phyloP scores from a whole-genome alignment of 2,113 vertebrate species.

The Cebus imitator region DNA sequence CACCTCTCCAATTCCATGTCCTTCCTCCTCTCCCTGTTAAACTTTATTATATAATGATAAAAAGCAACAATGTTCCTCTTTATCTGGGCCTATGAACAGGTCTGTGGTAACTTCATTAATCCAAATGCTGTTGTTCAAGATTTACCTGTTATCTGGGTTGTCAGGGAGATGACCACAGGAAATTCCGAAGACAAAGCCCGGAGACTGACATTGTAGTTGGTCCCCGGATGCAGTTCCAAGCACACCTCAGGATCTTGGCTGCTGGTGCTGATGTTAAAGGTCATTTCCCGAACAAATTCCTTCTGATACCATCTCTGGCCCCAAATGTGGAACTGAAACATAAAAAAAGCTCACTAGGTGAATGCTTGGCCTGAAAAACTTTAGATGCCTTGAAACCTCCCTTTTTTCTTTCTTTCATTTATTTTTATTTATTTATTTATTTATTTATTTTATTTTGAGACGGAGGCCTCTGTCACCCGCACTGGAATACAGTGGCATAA shows the following conservation, averaged over 20 bases:
- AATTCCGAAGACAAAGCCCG: conserved; percentile 83
- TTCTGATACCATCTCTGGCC: conserved; percentile 84
- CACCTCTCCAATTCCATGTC: neutral
- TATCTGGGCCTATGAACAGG: neutral
- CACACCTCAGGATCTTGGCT: conserved; percentile 87
- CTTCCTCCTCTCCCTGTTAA: neutral
- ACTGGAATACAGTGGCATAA: too few relatives aligned
- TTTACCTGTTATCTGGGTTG: conserved; percentile 90
- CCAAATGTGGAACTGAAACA: conserved; percentile 80
- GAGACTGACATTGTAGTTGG: conserved; percentile 91
- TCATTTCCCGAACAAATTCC: conserved; percentile 82
- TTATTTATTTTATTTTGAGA: too few relatives aligned
- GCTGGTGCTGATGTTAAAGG: conserved; percentile 83
- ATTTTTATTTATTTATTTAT: too few relatives aligned
- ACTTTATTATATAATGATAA: neutral
- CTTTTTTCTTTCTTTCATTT: too few relatives aligned
- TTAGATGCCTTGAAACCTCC: neutral
- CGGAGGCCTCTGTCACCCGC: too few relatives aligned
- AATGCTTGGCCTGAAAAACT: neutral
- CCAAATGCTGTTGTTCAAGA: conserved; percentile 16
- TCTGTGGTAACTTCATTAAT: neutral
- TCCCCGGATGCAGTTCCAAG: conserved; percentile 88
- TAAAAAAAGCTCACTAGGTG: conserved; percentile 44
- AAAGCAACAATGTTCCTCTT: neutral
- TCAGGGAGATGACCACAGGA: conserved; percentile 80